These are phyloP conservation scores for Phanerotoma sp. DNA, from an alignment of 2,888 invertebrate genomes.

Conservation along the genomic window DNA sequence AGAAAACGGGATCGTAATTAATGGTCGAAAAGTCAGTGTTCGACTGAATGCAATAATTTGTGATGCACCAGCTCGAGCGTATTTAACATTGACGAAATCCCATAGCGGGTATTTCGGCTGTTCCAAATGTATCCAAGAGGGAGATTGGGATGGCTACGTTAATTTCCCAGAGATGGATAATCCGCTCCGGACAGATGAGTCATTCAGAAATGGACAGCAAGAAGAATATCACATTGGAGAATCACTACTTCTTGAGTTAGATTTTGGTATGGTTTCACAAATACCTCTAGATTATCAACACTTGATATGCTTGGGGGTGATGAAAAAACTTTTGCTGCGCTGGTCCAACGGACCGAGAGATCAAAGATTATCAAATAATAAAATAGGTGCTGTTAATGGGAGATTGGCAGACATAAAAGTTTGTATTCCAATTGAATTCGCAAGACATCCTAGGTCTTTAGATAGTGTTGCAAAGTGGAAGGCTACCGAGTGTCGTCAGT, in stretches of 20 bases:
- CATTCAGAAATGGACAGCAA: conserved; percentile 7
- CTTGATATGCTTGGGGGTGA: conserved; percentile 6
- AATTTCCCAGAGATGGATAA: conserved; percentile 12
- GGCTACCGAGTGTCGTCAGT: conserved; percentile 38
- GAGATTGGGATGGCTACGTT: conserved; percentile 7
- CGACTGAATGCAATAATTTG: background rate
- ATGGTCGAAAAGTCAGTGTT: background rate
- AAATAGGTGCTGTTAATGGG: background rate
- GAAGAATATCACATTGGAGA: conserved; percentile 12
- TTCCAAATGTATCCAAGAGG: conserved; percentile 13
- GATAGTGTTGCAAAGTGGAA: conserved; percentile 32
- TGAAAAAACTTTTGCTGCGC: conserved; percentile 3
- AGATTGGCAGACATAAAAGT: background rate
- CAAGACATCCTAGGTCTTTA: conserved; percentile 27
- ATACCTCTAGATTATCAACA: conserved; percentile 11
- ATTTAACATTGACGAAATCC: conserved; percentile 7
- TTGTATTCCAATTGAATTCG: conserved; percentile 6
- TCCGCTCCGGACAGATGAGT: conserved; percentile 20
- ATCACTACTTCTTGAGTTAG: conserved; percentile 4
- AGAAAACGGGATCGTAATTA: background rate
- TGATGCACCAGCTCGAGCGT: background rate
- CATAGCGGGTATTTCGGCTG: conserved; percentile 14
- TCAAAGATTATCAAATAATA: background rate
- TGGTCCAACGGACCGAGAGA: conserved; percentile 6
- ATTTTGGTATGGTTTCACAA: conserved; percentile 10